Percentiles rank a stretch among this genome's conserved stretches.
These are phyloP conservation scores for Pipistrellus kuhlii DNA, from an alignment of 2,797 vertebrate species.

Conservation along the genomic window DNA sequence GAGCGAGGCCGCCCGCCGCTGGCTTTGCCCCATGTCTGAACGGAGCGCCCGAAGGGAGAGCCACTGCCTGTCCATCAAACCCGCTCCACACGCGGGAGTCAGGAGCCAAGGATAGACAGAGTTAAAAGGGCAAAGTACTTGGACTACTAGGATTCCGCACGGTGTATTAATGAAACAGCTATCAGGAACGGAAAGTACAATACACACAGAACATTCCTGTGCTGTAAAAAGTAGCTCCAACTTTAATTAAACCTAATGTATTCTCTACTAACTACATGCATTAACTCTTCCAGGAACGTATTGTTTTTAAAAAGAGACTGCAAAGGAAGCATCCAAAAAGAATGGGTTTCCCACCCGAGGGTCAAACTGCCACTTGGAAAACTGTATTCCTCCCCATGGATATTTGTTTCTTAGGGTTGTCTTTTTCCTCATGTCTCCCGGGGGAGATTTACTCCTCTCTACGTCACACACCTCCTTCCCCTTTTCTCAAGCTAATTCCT, in stretches of 20 bases:
- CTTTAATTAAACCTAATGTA: conserved; percentile 51
- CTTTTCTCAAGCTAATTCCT: neutral
- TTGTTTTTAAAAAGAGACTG: neutral
- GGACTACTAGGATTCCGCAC: neutral
- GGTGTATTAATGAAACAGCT: neutral
- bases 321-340: conserved; percentile 34
- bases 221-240: conserved; percentile 44
- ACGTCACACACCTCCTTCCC: neutral
- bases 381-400: neutral
- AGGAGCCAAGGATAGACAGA: neutral
- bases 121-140: conserved; percentile 24
- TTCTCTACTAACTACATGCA: neutral
- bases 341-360: neutral
- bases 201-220: neutral
- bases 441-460: neutral
- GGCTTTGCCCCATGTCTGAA: neutral
- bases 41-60: neutral
- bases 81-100: neutral
- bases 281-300: conserved; percentile 33
- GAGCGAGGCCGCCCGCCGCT: neutral
- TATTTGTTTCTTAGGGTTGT: neutral
- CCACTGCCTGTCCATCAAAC: neutral
- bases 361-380: neutral
- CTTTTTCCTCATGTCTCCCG: neutral
- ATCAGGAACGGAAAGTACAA: conserved; percentile 4